Evolutionary conservation across 2,113 vertebrate species (phyloP).

Genomic region (Phocoena phocoena): DNA sequence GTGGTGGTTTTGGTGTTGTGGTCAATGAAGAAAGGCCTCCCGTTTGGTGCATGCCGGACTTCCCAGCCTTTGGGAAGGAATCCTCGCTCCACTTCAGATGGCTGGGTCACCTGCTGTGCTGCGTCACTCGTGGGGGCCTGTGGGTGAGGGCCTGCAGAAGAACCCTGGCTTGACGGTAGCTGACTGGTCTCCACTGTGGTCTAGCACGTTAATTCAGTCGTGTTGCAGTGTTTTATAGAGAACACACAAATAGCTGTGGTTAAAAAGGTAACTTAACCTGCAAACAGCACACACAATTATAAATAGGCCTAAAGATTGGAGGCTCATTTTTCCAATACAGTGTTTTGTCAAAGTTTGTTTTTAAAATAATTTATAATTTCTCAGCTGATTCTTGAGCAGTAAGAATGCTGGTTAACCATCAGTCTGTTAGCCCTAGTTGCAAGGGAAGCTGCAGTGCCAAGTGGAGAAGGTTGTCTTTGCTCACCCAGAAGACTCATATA

Average conservation of each 20-base stretch:
- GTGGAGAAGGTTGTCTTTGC: not conserved
- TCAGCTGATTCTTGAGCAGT: not conserved
- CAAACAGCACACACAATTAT: not conserved
- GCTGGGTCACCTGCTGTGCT: slow-evolving; percentile 78
- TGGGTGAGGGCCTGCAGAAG: slow-evolving; percentile 72
- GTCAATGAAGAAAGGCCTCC: slow-evolving; percentile 96
- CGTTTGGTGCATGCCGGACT: slow-evolving; percentile 92
- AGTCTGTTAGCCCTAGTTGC: not conserved
- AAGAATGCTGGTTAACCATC: not conserved
- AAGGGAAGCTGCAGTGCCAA: not conserved
- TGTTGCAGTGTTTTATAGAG: not conserved
- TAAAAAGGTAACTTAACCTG: not conserved
- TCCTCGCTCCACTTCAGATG: slow-evolving; percentile 83
- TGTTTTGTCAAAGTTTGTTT: slow-evolving; percentile 26
- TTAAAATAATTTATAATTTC: not conserved
- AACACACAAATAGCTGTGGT: not conserved
- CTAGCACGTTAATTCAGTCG: slow-evolving; percentile 76
- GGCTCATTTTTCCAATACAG: not conserved
- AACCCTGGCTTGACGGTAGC: slow-evolving; percentile 71
- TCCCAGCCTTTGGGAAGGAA: slow-evolving; percentile 94
- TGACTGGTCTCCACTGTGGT: slow-evolving; percentile 80
- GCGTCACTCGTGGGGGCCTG: slow-evolving; percentile 77
- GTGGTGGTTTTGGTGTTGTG: slow-evolving; percentile 96
- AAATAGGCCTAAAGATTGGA: not conserved
- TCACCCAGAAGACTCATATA: not conserved